Base-by-base conservation (phyloP, 2,888 invertebrate genomes). In the Aphidoletes aphidimyza region DNA sequence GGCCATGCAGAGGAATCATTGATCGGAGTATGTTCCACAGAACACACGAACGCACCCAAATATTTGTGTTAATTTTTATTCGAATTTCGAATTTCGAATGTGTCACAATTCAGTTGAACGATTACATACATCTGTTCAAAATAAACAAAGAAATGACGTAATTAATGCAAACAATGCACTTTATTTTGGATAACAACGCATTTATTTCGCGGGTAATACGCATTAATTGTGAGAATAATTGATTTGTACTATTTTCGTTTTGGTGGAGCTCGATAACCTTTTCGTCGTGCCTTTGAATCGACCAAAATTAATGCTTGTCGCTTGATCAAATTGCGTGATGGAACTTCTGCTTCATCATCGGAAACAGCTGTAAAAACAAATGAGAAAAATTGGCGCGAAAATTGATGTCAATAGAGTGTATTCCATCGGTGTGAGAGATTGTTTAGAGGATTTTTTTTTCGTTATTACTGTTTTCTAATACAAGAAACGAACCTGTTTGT, bases 341-440 rank as follows among this genome's bases (percentile, higher is more conserved):
- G 96, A 78, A 96, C 94, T 88, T 96, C 96, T 86, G 95, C 95
- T 87, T 96, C 96, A 86, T 96, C 96, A 85, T 96, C 96, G 0
- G 95, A 93, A 3, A 91, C 92, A 91, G 87, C 89, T 88, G 45
- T 81, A 8, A 81, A 37, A 39, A 39, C 17, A 78, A 17, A 39
- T 34, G 47, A n/a, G 6, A 26, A 37, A 1, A 30, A 14, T 34
- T 30, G 30, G 69, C 69, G 69, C 69, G 34, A 54, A 34, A 69
- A 54, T 37, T 26, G 17, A 6, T 49, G 34, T 54, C 59, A 47
- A 78, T 45, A n/a, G n/a, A n/a, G n/a, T n/a, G n/a, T n/a, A n/a
- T n/a, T n/a, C n/a, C n/a, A n/a, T n/a, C n/a, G n/a, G n/a, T n/a
- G n/a, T n/a, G n/a, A n/a, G n/a, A 45, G 8, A 11, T 45, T 17